These are phyloP conservation scores for Acleris holmiana DNA, from an alignment of 2,888 invertebrate species.

Conservation along the genomic window DNA sequence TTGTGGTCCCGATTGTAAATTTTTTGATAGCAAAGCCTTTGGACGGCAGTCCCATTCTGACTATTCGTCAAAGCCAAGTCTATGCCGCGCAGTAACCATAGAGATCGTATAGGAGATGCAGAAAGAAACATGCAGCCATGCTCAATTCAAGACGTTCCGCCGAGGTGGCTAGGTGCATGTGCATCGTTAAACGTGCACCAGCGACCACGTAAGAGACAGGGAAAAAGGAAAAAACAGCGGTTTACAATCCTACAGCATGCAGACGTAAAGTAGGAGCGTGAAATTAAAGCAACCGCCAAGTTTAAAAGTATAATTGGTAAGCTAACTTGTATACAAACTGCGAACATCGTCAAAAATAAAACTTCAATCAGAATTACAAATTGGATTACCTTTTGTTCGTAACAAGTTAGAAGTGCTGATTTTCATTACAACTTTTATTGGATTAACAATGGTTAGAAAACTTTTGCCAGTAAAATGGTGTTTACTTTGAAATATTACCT, in stretches of 20 bases:
- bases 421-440: conserved; percentile 34
- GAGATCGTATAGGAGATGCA: conserved; percentile 82
- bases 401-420: conserved; percentile 36
- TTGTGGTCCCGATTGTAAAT: conserved; percentile 54
- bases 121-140: conserved; percentile 79
- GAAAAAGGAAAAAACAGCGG: conserved; percentile 65
- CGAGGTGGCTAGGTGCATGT: conserved; percentile 58
- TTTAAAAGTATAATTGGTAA: conserved; percentile 34
- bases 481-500: conserved; percentile 30
- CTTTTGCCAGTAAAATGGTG: conserved; percentile 25
- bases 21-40: conserved; percentile 69
- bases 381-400: conserved; percentile 33
- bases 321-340: conserved; percentile 32
- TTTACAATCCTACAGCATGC: conserved; percentile 66
- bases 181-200: conserved; percentile 44
- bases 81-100: conserved; percentile 85
- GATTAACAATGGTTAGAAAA: conserved; percentile 31
- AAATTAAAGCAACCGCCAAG: conserved; percentile 48
- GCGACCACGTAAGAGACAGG: conserved; percentile 61
- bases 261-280: conserved; percentile 81
- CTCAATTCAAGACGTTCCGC: conserved; percentile 59
- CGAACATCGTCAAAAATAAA: conserved; percentile 41
- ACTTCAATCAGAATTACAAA: conserved; percentile 35
- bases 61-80: conserved; percentile 79
- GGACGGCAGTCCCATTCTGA: conserved; percentile 71